Base-by-base conservation (phyloP, 2,113 vertebrate genomes). In the Azemiops feae region DNA sequence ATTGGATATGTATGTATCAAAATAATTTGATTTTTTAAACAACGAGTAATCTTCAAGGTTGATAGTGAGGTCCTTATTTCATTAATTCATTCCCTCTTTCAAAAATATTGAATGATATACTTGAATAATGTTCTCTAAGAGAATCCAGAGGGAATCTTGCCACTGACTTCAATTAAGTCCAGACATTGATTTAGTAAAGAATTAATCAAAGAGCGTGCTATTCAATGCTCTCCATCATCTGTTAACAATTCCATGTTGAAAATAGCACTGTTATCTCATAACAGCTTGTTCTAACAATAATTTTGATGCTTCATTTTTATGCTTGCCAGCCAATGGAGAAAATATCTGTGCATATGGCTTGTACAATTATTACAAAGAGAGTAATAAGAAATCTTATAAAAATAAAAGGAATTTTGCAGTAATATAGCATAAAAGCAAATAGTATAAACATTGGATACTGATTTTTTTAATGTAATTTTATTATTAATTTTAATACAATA, bases 281-380 rank as follows among this genome's bases (percentile, higher is more conserved):
- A 97, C 97, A 97, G 97, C 96, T 97, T 98, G 97, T 97, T 96
- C 96, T 96, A 97, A 96, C 95, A 97, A 96, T 96, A 98, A 97
- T 96, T 97, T 96, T 95, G 95, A 97, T 97, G 97, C 96, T 30
- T 89, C 2, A 69, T 53, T 55, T 92, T 45, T 64, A 96, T 97
- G 95, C 96, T 97, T 97, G 95, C 95, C 97, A 97, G 94, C 94
- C 12, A 0, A 96, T 54, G 96, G 96, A 96, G 95, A 95, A 97
- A 96, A 94, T 95, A 96, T 91, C 86, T 93, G 93, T 96, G 94
- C 90, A 96, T 94, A 95, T 96, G 93, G 86, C 90, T 93, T 60
- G 43, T 74, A 92, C 1, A 89, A 64, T 87, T 86, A 81, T 87
- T 52, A 45, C 20, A 74, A 58, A 88, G 89, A 96, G 88, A 96